Base-by-base conservation (phyloP, 2,113 vertebrate species). In the Gadus macrocephalus region DNA sequence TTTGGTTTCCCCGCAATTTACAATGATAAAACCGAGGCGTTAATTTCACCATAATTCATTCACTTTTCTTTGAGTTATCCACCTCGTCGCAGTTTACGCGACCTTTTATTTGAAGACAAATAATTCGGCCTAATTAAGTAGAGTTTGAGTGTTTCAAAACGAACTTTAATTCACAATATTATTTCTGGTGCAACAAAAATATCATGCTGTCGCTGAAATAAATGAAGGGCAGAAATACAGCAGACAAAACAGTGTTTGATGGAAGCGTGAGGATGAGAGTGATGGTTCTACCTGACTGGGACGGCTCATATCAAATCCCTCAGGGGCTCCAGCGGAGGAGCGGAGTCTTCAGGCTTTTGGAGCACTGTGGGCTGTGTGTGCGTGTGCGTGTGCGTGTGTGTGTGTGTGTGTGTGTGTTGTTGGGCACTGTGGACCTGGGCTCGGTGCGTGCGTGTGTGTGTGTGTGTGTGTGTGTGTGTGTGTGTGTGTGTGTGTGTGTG, bases 221-320 rank as follows among this genome's bases (percentile, higher is more conserved):
- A 68, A 5, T 25, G 25, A 25, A 25, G 25, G 25, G 67, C 20
- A 15, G 12, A 1, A 27, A 58, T 8, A 61, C 38, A 66, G 56
- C 31, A 67, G 31, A 70, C 53, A 3, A 67, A 62, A 7, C 25
- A 59, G 38, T n/a, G 11, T 5, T 74, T 68, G 31, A 73, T 56
- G 74, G 74, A 11, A 77, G 69, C 62, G 67, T 68, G 22, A 72
- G 38, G 64, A 28, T 68, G 71, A 78, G 73, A 82, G 72, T 78
- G 62, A 82, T 73, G 72, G 77, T 67, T 86, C 84, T 89, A 91
- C 90, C 92, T 93, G 84, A 83, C 86, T 89, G 76, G 78, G 78
- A 83, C 81, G 78, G 71, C 81, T 87, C 88, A 90, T 91, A 89
- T 77, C 86, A 83, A 82, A 84, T 83, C 83, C 87, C 68, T 78